Evolutionary conservation across 2,888 invertebrate species (phyloP).

Genomic region (Podotricha telesiphe): DNA sequence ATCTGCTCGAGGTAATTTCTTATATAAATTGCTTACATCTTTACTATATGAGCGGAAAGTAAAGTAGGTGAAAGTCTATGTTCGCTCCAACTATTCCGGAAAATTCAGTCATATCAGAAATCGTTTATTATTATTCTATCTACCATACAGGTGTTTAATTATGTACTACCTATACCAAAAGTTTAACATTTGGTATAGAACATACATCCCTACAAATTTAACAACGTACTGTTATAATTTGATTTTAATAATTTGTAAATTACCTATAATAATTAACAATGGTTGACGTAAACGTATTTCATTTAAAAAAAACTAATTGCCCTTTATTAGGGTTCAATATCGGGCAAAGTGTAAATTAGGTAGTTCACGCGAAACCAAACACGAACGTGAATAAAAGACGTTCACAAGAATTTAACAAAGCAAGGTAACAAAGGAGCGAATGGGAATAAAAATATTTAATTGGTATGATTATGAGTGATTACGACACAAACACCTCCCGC

Average conservation of each 20-base stretch:
- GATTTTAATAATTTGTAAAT: slow-evolving; percentile 6
- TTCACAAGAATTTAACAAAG: slow-evolving; percentile 66
- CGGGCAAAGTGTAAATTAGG: slow-evolving; percentile 43
- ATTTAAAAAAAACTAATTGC: slow-evolving; percentile 12
- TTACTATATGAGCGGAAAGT: neutral
- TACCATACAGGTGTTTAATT: neutral
- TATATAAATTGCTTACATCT: neutral
- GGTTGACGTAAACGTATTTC: slow-evolving; percentile 11
- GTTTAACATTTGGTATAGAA: too few species aligned
- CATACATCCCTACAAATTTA: neutral
- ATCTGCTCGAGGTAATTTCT: too few species aligned
- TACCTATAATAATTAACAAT: slow-evolving; percentile 14
- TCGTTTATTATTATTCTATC: too few species aligned
- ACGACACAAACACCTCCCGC: slow-evolving; percentile 76
- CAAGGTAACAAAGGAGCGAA: slow-evolving; percentile 66
- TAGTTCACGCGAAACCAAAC: slow-evolving; percentile 44
- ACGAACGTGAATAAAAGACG: slow-evolving; percentile 63
- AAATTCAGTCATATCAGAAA: too few species aligned
- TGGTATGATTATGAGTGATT: slow-evolving; percentile 78
- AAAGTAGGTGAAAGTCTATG: too few species aligned
- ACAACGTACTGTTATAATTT: neutral
- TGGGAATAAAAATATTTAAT: slow-evolving; percentile 80
- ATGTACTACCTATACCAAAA: neutral
- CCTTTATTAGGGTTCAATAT: slow-evolving; percentile 26
- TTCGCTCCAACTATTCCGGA: too few species aligned